Evolutionary conservation across 2,113 vertebrate genomes (phyloP).

Genomic region (Aptenodytes forsteri): DNA sequence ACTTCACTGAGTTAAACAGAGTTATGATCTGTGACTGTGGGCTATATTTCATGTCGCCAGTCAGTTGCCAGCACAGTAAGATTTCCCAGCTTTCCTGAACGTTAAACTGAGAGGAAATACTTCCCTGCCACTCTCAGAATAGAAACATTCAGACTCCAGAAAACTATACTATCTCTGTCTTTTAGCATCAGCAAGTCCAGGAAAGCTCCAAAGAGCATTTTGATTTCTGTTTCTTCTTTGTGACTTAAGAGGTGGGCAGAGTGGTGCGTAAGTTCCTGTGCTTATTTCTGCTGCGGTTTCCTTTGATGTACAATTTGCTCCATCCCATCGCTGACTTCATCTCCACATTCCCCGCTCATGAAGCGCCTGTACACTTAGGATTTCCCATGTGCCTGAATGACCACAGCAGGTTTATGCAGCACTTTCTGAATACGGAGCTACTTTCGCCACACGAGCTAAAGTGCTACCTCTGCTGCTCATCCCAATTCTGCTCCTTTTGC

Average conservation of each 20-base stretch:
- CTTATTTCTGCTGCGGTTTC: background rate
- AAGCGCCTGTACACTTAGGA: background rate
- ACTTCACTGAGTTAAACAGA: background rate
- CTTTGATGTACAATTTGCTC: background rate
- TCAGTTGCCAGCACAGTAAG: background rate
- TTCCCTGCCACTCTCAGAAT: background rate
- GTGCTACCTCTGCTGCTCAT: background rate
- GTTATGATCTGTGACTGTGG: background rate
- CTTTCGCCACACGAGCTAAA: fast-evolving
- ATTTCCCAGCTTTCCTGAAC: background rate
- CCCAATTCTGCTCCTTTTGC: background rate
- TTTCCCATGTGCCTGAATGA: background rate
- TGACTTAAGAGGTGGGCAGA: background rate
- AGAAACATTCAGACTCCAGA: background rate
- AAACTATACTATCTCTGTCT: background rate
- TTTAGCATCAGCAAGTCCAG: background rate
- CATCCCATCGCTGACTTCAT: background rate
- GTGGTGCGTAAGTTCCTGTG: fast-evolving
- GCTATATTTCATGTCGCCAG: background rate
- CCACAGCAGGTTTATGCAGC: background rate
- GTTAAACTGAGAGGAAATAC: background rate
- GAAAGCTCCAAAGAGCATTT: background rate
- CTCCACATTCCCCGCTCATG: background rate
- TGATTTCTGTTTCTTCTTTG: background rate
- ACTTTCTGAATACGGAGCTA: background rate